Base-by-base conservation (phyloP, 2,797 vertebrate genomes). In the Ptychadena robeensis region DNA sequence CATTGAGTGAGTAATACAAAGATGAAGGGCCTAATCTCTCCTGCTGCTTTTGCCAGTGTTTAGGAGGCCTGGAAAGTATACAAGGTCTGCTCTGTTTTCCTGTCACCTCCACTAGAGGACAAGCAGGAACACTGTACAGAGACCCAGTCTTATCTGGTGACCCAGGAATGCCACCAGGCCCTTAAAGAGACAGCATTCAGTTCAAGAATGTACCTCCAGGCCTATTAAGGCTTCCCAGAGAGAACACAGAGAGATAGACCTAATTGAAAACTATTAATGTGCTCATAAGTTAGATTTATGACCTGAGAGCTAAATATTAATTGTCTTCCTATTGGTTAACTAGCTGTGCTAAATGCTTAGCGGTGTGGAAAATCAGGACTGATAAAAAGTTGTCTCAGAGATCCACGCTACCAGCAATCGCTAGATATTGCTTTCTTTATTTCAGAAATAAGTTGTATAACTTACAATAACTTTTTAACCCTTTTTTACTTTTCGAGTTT, bases 11-110 rank as follows among this genome's bases (percentile, higher is more conserved):
- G 48, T 74, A 80, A 85, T 80, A 69, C 64, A 70, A 80, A 80
- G 77, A 85, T 85, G 77, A 79, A 75, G 73, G 73, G 48, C 70
- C 37, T 80, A 85, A 84, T 80, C 77, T 84, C 40, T 57, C 59
- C 32, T 61, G 73, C 57, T 71, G 75, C 59, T 83, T 83, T 67
- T 83, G 61, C 75, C 82, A 83, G 69, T 72, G 71, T 70, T 70
- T 71, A 73, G 66, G 73, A 40, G 78, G 72, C 70, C 78, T 85
- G 83, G 72, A 85, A 73, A 80, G 53, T 63, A 80, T 65, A 85
- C 83, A 85, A 85, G 78, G 83, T 71, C 72, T 76, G 83, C 72
- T 85, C 83, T 75, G 83, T 85, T 70, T 80, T 76, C 66, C 37
- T 81, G 83, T 85, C 83, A 85, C 83, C 78, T 85, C 83, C 35